These are phyloP conservation scores for Elegia similella DNA, from an alignment of 2,888 invertebrate species.

Conservation along the genomic window DNA sequence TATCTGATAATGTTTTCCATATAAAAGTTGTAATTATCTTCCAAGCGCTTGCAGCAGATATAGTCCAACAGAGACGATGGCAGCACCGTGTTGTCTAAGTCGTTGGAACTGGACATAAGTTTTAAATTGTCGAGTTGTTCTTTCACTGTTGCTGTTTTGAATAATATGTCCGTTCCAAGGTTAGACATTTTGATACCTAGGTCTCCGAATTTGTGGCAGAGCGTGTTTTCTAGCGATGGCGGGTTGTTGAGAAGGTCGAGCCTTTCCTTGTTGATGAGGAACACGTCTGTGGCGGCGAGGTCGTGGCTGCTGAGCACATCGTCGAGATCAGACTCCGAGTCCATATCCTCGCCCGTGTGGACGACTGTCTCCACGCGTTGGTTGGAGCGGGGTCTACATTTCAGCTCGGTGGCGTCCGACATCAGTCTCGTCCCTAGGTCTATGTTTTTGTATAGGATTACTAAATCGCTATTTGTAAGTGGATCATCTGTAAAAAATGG, in stretches of 20 bases:
- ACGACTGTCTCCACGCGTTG: slow-evolving; percentile 65
- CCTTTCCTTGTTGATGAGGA: slow-evolving; percentile 55
- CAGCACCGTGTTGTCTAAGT: slow-evolving; percentile 40
- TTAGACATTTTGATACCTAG: slow-evolving; percentile 48
- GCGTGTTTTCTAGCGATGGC: slow-evolving; percentile 47
- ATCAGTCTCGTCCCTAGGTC: slow-evolving; percentile 57
- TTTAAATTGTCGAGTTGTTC: slow-evolving; percentile 50
- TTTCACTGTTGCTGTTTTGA: slow-evolving; percentile 54
- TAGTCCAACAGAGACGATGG: slow-evolving; percentile 64
- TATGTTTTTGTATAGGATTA: slow-evolving; percentile 67
- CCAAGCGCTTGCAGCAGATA: slow-evolving; percentile 62
- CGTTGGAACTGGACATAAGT: slow-evolving; percentile 35
- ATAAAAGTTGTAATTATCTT: slow-evolving; percentile 66
- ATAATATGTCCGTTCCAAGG: slow-evolving; percentile 41
- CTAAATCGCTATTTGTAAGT: slow-evolving; percentile 58
- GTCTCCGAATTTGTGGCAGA: slow-evolving; percentile 61
- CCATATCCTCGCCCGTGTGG: slow-evolving; percentile 52
- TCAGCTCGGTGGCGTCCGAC: slow-evolving; percentile 39
- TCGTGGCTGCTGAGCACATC: slow-evolving; percentile 58
- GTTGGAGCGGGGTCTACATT: slow-evolving; percentile 38
- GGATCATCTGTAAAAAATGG: slow-evolving; percentile 38
- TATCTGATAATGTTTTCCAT: slow-evolving; percentile 70
- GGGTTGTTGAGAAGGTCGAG: slow-evolving; percentile 51
- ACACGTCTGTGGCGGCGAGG: slow-evolving; percentile 38
- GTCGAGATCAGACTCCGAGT: slow-evolving; percentile 59